phyloP scores from a whole-genome alignment of 2,888 invertebrate species.

The Drepana falcataria region DNA sequence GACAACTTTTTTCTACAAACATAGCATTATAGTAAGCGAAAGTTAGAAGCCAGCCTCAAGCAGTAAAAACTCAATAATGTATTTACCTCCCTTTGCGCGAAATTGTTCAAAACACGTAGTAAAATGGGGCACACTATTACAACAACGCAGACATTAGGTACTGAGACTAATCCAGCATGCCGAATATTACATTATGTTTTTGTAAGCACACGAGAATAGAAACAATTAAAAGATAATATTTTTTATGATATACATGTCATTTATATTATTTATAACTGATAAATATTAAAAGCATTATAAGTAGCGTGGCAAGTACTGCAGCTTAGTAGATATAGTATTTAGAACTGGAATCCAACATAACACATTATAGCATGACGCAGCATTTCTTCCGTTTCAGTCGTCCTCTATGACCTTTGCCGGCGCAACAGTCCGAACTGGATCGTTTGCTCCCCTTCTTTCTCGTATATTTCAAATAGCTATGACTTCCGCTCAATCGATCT shows the following conservation, averaged over 20 bases:
- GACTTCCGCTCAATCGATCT: constrained; percentile 44
- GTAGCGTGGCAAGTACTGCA: neutral
- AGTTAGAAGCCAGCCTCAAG: neutral
- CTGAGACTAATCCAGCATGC: too few relatives aligned
- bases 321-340: neutral
- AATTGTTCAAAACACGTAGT: neutral
- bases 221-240: neutral
- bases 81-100: neutral
- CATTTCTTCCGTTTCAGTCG: constrained; percentile 32
- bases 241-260: neutral
- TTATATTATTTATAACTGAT: neutral
- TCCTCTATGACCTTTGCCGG: constrained; percentile 60
- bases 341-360: neutral
- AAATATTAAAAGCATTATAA: neutral
- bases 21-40: neutral
- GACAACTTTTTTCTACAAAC: neutral
- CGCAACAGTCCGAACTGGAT: constrained; percentile 40
- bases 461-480: constrained; percentile 37
- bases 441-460: constrained; percentile 35
- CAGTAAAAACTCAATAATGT: neutral
- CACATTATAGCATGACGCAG: constrained; percentile 30
- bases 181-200: neutral
- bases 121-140: neutral
- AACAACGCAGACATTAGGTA: too few relatives aligned
- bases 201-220: neutral